Conservation (phyloP, 2,113 vertebrate species). For the Gymnocephalus cernua region DNA sequence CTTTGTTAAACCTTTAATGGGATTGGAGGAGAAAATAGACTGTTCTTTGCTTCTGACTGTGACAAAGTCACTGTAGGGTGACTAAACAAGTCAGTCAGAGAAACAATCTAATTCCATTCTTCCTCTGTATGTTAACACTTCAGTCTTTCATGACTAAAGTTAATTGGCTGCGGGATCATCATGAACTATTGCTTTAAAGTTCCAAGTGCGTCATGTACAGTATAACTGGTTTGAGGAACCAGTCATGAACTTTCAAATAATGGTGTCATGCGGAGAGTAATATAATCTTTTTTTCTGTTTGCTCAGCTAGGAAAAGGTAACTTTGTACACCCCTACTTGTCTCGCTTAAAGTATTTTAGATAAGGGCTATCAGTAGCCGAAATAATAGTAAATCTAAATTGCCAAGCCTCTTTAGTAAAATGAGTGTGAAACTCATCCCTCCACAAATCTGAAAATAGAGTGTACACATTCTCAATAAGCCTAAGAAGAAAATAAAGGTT, state of each 20-base stretch:
- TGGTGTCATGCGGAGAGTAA: fast-evolving
- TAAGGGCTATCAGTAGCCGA: neutral
- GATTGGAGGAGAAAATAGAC: conserved; percentile 83
- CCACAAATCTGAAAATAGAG: neutral
- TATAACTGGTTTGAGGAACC: neutral
- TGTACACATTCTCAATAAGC: neutral
- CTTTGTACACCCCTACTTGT: neutral
- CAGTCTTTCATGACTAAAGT: too few species aligned
- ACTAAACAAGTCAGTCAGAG: conserved; percentile 39
- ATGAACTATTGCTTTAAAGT: neutral
- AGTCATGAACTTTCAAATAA: neutral
- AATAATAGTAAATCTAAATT: neutral
- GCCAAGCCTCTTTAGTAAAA: neutral
- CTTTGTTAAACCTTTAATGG: conserved; percentile 84
- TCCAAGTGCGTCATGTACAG: neutral
- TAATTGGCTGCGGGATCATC: too few species aligned
- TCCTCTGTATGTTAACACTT: neutral
- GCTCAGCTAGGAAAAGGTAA: neutral
- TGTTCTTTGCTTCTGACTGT: conserved; percentile 67
- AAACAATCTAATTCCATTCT: conserved; percentile 7
- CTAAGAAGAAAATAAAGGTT: neutral
- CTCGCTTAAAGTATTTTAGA: neutral
- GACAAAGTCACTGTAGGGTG: conserved; percentile 69
- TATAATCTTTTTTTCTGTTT: neutral
- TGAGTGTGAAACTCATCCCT: neutral